Evolutionary conservation across 2,113 vertebrate genomes (phyloP), one percentile per base, ranked within the genome.

Genomic region (Xiphophorus hellerii): DNA sequence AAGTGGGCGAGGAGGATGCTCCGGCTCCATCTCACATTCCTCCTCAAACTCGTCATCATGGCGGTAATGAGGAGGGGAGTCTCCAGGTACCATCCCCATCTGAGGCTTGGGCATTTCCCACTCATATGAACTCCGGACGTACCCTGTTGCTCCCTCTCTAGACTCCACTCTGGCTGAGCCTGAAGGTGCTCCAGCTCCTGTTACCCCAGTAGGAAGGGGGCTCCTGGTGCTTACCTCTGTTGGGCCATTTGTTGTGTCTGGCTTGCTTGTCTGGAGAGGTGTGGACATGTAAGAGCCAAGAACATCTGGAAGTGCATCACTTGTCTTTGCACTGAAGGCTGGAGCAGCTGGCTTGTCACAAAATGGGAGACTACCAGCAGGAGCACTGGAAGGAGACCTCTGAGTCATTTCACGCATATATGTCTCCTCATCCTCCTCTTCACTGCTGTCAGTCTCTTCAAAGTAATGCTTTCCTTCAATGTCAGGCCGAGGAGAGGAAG

Each of bases 171-270:
- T 91, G 42, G 89, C 74, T 3, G 74, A 62, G 54, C 76, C 84
- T 74, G 84, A 39, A 71, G 69, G 64, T 28, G 74, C 89, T 76
- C 64, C 89, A 64, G 80, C 88, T 78, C 70, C 78, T 76, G 76
- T 70, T 15, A 80, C 84, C 62, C 74, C 87, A 29, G 87, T 42
- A 42, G 77, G 82, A 13, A 83, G 33, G 17, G 84, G 85, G 31
- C 93, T 86, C 15, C 85, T 90, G 65, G 90, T 84, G 86, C 93
- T 94, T 84, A 95, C 94, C 86, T 98, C 96, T 27, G 94, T 94
- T 20, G 95, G 95, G 29, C 96, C 95, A 10, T 97, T 98, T 77
- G 94, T 84, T 68, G 94, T 85, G 17, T 94, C 94, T 29, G 83
- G 77, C 77, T 95, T 84, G 28, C 77, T 77, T 4, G 73, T 74